phyloP scores from a whole-genome alignment of 2,888 invertebrate species.

The Lasiommata megera region DNA sequence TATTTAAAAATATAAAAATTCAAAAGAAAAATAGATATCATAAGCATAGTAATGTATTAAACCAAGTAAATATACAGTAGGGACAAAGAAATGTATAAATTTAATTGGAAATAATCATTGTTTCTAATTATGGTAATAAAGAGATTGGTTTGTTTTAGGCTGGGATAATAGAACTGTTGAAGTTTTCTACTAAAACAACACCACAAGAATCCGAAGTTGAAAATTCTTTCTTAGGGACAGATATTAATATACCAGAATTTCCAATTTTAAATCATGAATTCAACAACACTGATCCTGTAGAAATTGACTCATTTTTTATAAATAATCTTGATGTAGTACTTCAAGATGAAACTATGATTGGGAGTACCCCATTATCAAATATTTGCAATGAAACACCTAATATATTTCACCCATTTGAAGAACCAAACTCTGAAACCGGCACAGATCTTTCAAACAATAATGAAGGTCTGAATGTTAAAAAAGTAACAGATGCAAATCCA shows the following conservation, averaged over 20 bases:
- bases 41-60: no score
- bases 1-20: no score
- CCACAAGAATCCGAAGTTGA: constrained; percentile 10
- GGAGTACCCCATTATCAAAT: not conserved
- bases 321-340: constrained; percentile 8
- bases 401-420: not conserved
- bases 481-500: not conserved
- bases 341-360: not conserved
- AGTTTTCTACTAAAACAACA: constrained; percentile 8
- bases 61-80: no score
- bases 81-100: no score
- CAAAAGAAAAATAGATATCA: no score
- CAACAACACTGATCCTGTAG: constrained; percentile 5
- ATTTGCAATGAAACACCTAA: not conserved
- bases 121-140: constrained; percentile 1
- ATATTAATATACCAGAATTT: not conserved
- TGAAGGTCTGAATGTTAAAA: not conserved
- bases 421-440: not conserved
- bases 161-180: constrained; percentile 11
- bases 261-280: constrained; percentile 3
- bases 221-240: constrained; percentile 1
- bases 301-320: constrained; percentile 15
- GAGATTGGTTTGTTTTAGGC: constrained; percentile 18
- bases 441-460: constrained; percentile 1
- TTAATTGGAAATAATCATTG: not conserved